Conservation (phyloP, 2,797 vertebrate genomes). For the Pelobates cultripes region DNA sequence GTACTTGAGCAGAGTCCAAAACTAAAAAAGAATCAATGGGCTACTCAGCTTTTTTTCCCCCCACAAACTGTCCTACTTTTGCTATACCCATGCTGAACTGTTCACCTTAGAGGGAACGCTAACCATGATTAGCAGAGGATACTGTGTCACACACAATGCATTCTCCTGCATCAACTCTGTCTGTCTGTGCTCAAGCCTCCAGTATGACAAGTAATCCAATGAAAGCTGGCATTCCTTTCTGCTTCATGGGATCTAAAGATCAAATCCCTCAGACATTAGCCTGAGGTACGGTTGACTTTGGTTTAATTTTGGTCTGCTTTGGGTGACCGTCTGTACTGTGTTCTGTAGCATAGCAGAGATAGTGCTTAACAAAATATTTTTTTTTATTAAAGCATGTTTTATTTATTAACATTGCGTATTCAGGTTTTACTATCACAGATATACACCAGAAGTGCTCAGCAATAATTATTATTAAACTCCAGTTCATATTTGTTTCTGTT, state of each 20-base stretch:
- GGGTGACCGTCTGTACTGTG: background rate
- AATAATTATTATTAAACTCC: too few relatives aligned
- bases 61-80: too few relatives aligned
- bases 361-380: background rate
- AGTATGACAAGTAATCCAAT: slow-evolving; percentile 19
- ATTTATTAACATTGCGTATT: background rate
- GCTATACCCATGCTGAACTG: too few relatives aligned
- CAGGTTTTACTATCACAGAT: background rate
- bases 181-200: slow-evolving; percentile 11
- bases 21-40: too few relatives aligned
- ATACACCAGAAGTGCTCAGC: background rate
- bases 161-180: background rate
- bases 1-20: too few relatives aligned
- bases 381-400: background rate
- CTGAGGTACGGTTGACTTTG: slow-evolving; percentile 5
- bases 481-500: too few relatives aligned
- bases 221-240: slow-evolving; percentile 41
- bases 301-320: slow-evolving; percentile 3
- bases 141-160: too few relatives aligned
- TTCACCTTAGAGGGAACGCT: too few relatives aligned
- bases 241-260: slow-evolving; percentile 25
- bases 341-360: slow-evolving; percentile 1
- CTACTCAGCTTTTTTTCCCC: too few relatives aligned
- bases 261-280: slow-evolving; percentile 40
- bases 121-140: too few relatives aligned